Evolutionary conservation across 2,797 vertebrate genomes (phyloP).

Genomic region (Pseudochaenichthys georgianus): DNA sequence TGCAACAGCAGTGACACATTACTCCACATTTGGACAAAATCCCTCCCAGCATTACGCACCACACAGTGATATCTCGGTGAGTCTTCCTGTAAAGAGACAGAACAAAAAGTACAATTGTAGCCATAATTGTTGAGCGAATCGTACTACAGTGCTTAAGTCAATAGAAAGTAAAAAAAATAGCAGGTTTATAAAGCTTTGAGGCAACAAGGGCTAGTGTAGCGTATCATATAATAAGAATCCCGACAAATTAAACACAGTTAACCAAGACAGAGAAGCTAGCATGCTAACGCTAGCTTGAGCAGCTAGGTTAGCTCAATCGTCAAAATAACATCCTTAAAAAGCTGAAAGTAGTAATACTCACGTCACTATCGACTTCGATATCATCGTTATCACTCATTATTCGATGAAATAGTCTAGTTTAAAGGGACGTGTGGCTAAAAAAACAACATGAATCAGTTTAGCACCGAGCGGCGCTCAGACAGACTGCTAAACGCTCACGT

Average conservation of each 20-base stretch:
- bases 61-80: slow-evolving; percentile 92
- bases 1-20: slow-evolving; percentile 46
- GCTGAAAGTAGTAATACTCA: slow-evolving; percentile 83
- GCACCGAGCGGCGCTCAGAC: slow-evolving; percentile 75
- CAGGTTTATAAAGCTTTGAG: background rate
- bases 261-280: slow-evolving; percentile 55
- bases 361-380: slow-evolving; percentile 99
- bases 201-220: slow-evolving; percentile 4
- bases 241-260: slow-evolving; percentile 41
- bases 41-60: slow-evolving; percentile 87
- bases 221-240: slow-evolving; percentile 38
- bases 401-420: slow-evolving; percentile 76
- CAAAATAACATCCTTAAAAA: slow-evolving; percentile 50
- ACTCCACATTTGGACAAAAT: slow-evolving; percentile 67
- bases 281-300: slow-evolving; percentile 73
- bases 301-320: slow-evolving; percentile 71
- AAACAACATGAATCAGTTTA: slow-evolving; percentile 82
- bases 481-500: slow-evolving; percentile 68
- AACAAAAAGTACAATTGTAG: slow-evolving; percentile 87
- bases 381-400: slow-evolving; percentile 99
- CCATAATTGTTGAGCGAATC: slow-evolving; percentile 71
- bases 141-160: slow-evolving; percentile 52
- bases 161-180: slow-evolving; percentile 25
- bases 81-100: slow-evolving; percentile 92
- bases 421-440: slow-evolving; percentile 76